Evolutionary conservation across 2,113 vertebrate species (phyloP), one percentile per base, ranked within the genome.

Genomic region (Furnarius figulus): DNA sequence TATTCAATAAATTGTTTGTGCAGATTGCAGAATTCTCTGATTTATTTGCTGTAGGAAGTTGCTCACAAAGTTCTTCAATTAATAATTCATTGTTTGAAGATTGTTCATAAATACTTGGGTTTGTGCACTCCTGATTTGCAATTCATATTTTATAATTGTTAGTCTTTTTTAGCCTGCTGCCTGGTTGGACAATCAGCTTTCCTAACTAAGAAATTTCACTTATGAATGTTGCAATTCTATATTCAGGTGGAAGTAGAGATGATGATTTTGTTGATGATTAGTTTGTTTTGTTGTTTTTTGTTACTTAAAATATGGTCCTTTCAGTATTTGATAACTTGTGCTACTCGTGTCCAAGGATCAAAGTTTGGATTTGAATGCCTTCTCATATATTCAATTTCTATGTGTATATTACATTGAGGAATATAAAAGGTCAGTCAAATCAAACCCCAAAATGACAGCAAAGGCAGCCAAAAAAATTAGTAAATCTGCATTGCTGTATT

Each of bases 1-100:
- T 93, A 93, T 94, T 93, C 76, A 92, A 85, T 86, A 93, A 92
- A 85, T 92, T 95, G 90, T 97, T 96, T 92, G 86, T 80, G 63
- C 53, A 85, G 70, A 86, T 84, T 93, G 61, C 67, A 88, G 80
- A 85, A 87, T 76, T 89, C 61, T 92, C 70, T 85, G 79, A 87
- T 92, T 95, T 97, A 93, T 96, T 96, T 93, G 65, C 81, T 70
- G 12, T 84, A 73, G 72, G 76, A 95, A 93, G 90, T 96, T 95
- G 53, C 65, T 90, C 90, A 90, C 88, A 59, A 90, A 97, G 74
- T 96, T 95, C 70, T 96, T 75, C 53, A 82, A 75, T 93, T 95
- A 96, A 94, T 95, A 94, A 93, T 95, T 93, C 46, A 85, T 94
- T 80, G 44, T 92, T 94, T 94, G 76, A 90, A 87, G 88, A 68